These are phyloP conservation scores for Horisme vitalbata DNA, from an alignment of 2,888 invertebrate species.

Conservation along the genomic window DNA sequence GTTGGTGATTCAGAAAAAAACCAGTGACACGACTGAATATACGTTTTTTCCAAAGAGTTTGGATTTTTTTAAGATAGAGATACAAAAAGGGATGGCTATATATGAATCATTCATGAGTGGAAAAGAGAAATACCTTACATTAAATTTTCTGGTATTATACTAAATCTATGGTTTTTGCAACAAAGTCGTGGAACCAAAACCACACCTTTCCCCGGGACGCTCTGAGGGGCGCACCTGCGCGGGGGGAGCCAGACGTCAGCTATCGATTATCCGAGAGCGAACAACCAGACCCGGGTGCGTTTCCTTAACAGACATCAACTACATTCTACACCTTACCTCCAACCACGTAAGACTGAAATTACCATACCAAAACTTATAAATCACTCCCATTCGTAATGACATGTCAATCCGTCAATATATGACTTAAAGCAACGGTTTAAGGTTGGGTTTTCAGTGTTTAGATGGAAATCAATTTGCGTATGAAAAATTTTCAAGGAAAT, in stretches of 20 bases:
- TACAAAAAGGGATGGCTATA: too few species aligned
- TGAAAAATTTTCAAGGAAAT: constrained; percentile 61
- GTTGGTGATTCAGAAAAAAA: too few species aligned
- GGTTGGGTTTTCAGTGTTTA: constrained; percentile 40
- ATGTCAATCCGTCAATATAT: constrained; percentile 49
- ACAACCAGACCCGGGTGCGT: constrained; percentile 63
- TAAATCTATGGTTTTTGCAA: too few species aligned
- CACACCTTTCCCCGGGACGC: constrained; percentile 46
- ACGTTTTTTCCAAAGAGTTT: too few species aligned
- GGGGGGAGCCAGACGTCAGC: constrained; percentile 77
- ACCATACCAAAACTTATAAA: constrained; percentile 45
- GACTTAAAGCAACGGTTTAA: constrained; percentile 41
- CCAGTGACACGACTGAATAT: too few species aligned
- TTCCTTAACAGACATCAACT: constrained; percentile 53
- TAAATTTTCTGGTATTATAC: too few species aligned
- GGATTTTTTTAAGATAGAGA: too few species aligned
- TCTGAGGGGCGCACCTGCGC: constrained; percentile 63
- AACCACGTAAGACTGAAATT: constrained; percentile 46
- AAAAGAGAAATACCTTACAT: too few species aligned
- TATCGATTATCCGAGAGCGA: constrained; percentile 82
- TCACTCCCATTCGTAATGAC: constrained; percentile 58
- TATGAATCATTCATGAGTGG: too few species aligned
- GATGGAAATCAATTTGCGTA: constrained; percentile 56
- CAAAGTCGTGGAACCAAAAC: constrained; percentile 30
- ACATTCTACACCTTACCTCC: constrained; percentile 50